Evolutionary conservation across 2,113 vertebrate species (phyloP).

Genomic region (Hemicordylus capensis): DNA sequence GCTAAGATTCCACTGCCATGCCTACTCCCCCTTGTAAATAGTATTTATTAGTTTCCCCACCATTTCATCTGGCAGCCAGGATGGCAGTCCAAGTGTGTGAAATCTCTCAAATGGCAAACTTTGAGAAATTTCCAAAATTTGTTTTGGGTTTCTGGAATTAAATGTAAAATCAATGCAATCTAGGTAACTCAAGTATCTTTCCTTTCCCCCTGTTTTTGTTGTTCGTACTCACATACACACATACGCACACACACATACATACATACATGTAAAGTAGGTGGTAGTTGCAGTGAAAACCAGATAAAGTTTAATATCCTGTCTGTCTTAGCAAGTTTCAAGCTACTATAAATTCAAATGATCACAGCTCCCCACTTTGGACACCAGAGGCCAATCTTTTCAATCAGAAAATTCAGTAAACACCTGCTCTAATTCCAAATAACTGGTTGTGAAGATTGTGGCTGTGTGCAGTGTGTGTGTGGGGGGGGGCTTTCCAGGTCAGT

Average conservation of each 20-base stretch:
- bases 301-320: neutral
- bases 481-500: neutral
- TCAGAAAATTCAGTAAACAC: neutral
- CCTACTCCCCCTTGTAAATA: conserved; percentile 78
- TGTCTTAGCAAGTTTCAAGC: neutral
- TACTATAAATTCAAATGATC: neutral
- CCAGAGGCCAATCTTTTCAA: neutral
- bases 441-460: neutral
- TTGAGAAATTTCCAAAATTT: conserved; percentile 15
- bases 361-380: neutral
- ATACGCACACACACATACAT: no score
- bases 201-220: conserved; percentile 9
- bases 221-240: no score
- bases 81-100: conserved; percentile 11
- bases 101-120: conserved; percentile 8
- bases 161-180: neutral
- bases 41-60: conserved; percentile 81
- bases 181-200: neutral
- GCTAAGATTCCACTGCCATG: conserved; percentile 32
- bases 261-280: neutral
- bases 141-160: neutral
- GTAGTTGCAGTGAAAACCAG: neutral
- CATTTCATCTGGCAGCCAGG: conserved; percentile 39
- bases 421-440: neutral
- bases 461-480: neutral